Conservation (phyloP, 2,888 invertebrate species). For the Cephus runcator region DNA sequence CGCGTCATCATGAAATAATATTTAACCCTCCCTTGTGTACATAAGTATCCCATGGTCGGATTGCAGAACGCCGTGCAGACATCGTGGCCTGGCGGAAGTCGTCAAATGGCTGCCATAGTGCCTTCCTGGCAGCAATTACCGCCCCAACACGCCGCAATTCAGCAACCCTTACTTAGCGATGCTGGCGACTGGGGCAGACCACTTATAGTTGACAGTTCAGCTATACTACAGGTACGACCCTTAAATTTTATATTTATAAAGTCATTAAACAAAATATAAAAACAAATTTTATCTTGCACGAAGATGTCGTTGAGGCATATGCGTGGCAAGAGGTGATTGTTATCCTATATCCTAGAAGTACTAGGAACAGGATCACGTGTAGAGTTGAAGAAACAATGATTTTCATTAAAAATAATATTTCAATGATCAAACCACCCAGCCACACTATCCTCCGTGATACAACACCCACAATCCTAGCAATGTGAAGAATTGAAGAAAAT, state of each 20-base stretch:
- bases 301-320: conserved; percentile 24
- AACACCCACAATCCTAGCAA: background rate
- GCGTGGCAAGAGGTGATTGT: conserved; percentile 21
- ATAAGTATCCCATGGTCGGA: conserved; percentile 34
- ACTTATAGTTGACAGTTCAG: conserved; percentile 80
- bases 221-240: conserved; percentile 73
- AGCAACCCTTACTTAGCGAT: conserved; percentile 72
- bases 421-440: background rate
- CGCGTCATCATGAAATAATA: background rate
- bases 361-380: conserved; percentile 18
- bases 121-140: conserved; percentile 87
- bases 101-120: conserved; percentile 82
- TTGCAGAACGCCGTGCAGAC: conserved; percentile 75
- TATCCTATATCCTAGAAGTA: conserved; percentile 21
- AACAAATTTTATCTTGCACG: background rate
- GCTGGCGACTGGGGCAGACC: conserved; percentile 80
- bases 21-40: conserved; percentile 25
- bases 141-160: conserved; percentile 71
- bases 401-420: background rate
- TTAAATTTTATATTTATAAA: background rate
- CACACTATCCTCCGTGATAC: background rate
- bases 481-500: background rate
- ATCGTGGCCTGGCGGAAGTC: conserved; percentile 75
- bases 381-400: conserved; percentile 14
- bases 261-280: background rate